Percentiles rank a stretch among this genome's conserved stretches.
Conservation (phyloP, 2,113 vertebrate genomes). For the Strix aluco region DNA sequence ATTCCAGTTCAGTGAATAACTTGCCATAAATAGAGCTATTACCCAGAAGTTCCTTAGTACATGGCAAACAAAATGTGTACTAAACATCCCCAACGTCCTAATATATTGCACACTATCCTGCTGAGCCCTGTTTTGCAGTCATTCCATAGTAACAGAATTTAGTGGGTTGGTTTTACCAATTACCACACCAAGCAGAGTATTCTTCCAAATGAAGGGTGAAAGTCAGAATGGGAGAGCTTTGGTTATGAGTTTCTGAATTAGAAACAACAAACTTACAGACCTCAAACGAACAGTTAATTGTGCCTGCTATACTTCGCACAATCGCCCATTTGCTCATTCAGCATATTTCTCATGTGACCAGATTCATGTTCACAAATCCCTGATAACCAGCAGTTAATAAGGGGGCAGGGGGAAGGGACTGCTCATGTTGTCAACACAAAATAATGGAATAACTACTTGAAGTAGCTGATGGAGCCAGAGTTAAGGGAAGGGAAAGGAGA, state of each 20-base stretch:
- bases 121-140: neutral
- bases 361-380: neutral
- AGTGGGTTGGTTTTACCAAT: neutral
- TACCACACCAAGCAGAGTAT: neutral
- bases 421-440: neutral
- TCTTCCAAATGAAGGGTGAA: neutral
- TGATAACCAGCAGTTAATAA: neutral
- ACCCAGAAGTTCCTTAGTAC: neutral
- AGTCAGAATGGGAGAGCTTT: neutral
- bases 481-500: neutral
- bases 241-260: neutral
- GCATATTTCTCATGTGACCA: neutral
- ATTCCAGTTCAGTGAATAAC: constrained; percentile 48
- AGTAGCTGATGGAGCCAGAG: neutral
- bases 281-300: neutral
- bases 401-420: neutral
- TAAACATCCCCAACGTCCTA: neutral
- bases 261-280: neutral
- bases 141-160: neutral
- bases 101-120: neutral
- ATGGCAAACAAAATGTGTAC: neutral
- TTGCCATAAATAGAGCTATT: constrained; percentile 47
- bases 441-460: neutral
- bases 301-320: neutral
- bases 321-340: neutral